These are phyloP conservation scores for Lycaon pictus DNA, from an alignment of 2,113 vertebrate species.

Conservation along the genomic window DNA sequence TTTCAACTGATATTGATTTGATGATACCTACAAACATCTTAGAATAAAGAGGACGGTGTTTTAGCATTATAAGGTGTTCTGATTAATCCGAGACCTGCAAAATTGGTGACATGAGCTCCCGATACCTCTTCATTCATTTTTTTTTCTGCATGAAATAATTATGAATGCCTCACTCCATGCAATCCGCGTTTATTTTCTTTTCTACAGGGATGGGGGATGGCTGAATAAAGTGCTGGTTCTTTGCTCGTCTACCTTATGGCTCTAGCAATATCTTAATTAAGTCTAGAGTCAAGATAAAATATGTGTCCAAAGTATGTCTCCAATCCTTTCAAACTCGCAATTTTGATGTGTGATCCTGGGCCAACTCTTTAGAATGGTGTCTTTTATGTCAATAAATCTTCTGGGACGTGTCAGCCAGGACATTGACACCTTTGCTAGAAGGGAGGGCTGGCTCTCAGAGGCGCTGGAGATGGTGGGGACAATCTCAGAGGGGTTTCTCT, in stretches of 20 bases:
- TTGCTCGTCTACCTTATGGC: slow-evolving; percentile 67
- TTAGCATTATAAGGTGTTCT: slow-evolving; percentile 73
- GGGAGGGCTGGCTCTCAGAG: neutral
- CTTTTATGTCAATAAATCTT: slow-evolving; percentile 74
- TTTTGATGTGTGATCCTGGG: slow-evolving; percentile 64
- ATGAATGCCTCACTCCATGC: slow-evolving; percentile 69
- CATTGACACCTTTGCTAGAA: neutral
- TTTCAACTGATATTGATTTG: slow-evolving; percentile 84
- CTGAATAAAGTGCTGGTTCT: slow-evolving; percentile 33
- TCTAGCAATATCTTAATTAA: slow-evolving; percentile 78
- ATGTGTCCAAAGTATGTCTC: slow-evolving; percentile 72
- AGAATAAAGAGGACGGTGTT: slow-evolving; percentile 79
- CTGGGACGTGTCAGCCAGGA: neutral
- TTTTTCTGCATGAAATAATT: slow-evolving; percentile 59
- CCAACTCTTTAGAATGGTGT: slow-evolving; percentile 77
- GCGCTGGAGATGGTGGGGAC: neutral
- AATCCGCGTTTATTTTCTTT: slow-evolving; percentile 65
- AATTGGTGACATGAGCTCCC: slow-evolving; percentile 76
- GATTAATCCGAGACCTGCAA: slow-evolving; percentile 71
- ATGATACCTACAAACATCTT: slow-evolving; percentile 85
- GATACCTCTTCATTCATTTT: slow-evolving; percentile 75
- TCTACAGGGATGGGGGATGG: slow-evolving; percentile 31
- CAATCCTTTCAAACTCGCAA: slow-evolving; percentile 78
- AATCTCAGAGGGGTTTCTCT: neutral
- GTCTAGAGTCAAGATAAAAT: slow-evolving; percentile 74